A percentile compares a stretch with the other conserved stretches of the same genome.
Evolutionary conservation across 2,113 vertebrate species (phyloP).

Genomic region (Notothenia rossii): DNA sequence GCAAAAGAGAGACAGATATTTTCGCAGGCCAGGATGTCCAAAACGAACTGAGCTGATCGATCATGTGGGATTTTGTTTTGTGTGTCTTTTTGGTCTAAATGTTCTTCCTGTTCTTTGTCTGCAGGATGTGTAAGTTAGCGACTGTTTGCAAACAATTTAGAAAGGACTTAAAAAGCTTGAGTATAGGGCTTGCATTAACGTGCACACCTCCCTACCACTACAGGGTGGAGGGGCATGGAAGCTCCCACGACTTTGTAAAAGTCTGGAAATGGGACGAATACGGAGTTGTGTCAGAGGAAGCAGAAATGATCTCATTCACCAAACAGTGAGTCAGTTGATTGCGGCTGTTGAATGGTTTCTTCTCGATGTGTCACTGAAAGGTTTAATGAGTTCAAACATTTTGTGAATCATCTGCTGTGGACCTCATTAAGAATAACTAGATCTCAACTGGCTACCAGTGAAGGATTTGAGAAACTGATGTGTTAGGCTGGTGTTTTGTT

Average conservation of each 20-base stretch:
- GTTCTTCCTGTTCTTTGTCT: background rate
- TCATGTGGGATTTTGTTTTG: background rate
- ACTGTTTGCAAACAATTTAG: too few species aligned
- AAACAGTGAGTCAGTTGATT: background rate
- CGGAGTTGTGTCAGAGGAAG: background rate
- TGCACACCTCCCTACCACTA: too few species aligned
- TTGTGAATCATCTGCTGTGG: background rate
- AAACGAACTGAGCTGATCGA: background rate
- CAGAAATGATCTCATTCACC: background rate
- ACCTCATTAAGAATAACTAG: too few species aligned
- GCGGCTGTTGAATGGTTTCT: background rate
- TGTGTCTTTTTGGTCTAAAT: background rate
- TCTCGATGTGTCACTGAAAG: background rate
- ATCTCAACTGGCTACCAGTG: too few species aligned
- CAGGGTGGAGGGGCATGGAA: background rate
- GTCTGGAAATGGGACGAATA: background rate
- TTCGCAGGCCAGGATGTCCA: background rate
- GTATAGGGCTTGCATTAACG: background rate
- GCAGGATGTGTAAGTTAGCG: too few species aligned
- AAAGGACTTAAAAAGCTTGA: background rate
- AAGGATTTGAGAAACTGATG: too few species aligned
- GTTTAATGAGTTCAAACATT: background rate
- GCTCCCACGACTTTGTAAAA: background rate
- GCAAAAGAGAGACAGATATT: background rate
- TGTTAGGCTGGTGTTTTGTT: background rate